Conservation (phyloP, 64 coral and sea anemone species). For the Porites australiensis region DNA sequence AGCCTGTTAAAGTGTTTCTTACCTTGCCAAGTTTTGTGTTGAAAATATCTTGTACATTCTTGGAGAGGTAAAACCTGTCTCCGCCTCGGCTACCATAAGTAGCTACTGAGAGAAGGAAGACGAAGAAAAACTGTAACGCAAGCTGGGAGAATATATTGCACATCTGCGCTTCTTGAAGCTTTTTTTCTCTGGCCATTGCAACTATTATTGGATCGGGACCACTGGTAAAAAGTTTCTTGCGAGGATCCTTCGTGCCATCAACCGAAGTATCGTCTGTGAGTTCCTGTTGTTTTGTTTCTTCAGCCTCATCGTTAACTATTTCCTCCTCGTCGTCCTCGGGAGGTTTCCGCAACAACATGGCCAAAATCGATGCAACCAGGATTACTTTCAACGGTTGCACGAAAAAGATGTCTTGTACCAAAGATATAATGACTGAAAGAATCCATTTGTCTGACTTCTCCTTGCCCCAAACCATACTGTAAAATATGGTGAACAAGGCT, state of each 20-base stretch:
- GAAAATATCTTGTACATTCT: conserved; percentile 13
- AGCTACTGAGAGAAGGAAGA: neutral
- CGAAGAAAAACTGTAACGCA: neutral
- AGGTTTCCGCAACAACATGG: conserved; percentile 75
- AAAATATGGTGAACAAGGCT: conserved; percentile 69
- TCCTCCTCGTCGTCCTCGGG: conserved; percentile 72
- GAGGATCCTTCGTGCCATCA: neutral
- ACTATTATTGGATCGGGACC: conserved; percentile 5
- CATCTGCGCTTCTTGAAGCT: conserved; percentile 8
- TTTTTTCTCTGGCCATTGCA: neutral
- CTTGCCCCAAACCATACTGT: conserved; percentile 82
- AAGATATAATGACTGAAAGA: conserved; percentile 53
- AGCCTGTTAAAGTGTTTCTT: neutral
- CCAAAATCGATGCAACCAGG: conserved; percentile 55
- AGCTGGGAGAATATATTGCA: neutral
- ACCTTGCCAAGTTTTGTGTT: conserved; percentile 23
- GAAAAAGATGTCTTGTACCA: conserved; percentile 85
- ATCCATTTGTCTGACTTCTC: conserved; percentile 86
- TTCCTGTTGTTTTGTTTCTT: neutral
- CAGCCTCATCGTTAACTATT: neutral
- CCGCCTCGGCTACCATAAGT: neutral
- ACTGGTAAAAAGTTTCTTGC: neutral
- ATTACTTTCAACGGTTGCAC: conserved; percentile 78
- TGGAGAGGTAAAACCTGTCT: neutral
- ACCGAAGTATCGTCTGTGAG: neutral